Percentiles rank a stretch among this genome's conserved stretches.
phyloP scores from a whole-genome alignment of 1,140 invertebrate genomes.

The Conus ventricosus region DNA sequence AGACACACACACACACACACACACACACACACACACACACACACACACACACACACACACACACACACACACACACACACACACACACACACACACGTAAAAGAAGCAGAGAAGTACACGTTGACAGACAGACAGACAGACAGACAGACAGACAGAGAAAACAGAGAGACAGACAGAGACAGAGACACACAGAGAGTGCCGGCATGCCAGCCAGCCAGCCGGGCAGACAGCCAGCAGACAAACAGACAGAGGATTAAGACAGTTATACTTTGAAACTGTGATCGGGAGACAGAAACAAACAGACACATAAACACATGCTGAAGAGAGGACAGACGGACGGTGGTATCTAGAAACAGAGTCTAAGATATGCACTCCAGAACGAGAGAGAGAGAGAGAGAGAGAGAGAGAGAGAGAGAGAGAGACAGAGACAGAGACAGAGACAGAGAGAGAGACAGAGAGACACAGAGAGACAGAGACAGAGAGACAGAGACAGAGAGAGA shows the following conservation, averaged over 20 bases:
- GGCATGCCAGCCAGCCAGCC: no score
- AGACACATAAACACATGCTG: neutral
- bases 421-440: neutral
- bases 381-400: constrained; percentile 1
- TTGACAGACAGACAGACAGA: neutral
- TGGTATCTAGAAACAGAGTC: no score
- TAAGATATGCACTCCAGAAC: no score
- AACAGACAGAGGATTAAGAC: no score
- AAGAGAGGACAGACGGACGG: no score
- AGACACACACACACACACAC: no score
- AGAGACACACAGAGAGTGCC: neutral
- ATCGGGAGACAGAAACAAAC: neutral
- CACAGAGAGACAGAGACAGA: neutral
- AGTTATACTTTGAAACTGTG: no score
- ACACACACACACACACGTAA: neutral
- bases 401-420: neutral
- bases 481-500: constrained; percentile 10
- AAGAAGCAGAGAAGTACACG: neutral
- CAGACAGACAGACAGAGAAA: neutral
- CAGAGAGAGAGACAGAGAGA: constrained; percentile 9
- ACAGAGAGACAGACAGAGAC: neutral
- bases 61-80: neutral
- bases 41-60: no score
- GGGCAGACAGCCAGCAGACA: no score
- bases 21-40: no score